Percentiles rank a stretch among this genome's conserved stretches.
Conservation (phyloP, 2,797 vertebrate species). For the Melopsittacus undulatus region DNA sequence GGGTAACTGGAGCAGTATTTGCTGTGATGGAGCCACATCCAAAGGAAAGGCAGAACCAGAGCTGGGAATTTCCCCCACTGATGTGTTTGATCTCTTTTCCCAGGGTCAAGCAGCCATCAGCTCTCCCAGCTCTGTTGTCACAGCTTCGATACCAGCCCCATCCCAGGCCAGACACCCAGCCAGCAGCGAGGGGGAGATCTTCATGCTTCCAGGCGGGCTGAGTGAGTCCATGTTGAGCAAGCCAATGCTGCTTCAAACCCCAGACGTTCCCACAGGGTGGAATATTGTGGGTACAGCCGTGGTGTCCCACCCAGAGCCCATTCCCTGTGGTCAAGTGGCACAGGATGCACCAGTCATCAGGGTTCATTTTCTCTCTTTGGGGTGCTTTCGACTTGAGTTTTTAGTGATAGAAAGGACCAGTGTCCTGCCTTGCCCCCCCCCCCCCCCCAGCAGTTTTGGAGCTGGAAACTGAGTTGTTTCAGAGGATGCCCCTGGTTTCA, state of each 20-base stretch:
- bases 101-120: conserved; percentile 25
- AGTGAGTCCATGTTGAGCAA: conserved; percentile 74
- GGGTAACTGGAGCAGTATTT: background rate
- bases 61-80: background rate
- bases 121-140: background rate
- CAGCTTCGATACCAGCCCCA: background rate
- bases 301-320: background rate
- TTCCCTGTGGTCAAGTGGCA: background rate
- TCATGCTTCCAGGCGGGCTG: conserved; percentile 86
- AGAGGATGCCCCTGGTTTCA: conserved; percentile 58
- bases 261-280: background rate
- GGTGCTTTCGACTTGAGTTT: background rate
- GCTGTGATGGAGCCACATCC: background rate
- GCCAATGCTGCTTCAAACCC: background rate
- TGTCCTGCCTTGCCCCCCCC: background rate
- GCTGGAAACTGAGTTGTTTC: background rate
- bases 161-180: background rate
- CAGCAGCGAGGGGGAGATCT: conserved; percentile 72
- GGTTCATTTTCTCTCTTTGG: background rate
- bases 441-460: background rate
- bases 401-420: background rate
- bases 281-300: fast-evolving
- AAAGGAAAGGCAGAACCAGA: background rate
- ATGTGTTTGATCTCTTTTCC: background rate
- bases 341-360: background rate